Percentiles rank a stretch among this genome's conserved stretches.
phyloP scores from a whole-genome alignment of 2,888 invertebrate genomes.

The Chymomyza caudatula region DNA sequence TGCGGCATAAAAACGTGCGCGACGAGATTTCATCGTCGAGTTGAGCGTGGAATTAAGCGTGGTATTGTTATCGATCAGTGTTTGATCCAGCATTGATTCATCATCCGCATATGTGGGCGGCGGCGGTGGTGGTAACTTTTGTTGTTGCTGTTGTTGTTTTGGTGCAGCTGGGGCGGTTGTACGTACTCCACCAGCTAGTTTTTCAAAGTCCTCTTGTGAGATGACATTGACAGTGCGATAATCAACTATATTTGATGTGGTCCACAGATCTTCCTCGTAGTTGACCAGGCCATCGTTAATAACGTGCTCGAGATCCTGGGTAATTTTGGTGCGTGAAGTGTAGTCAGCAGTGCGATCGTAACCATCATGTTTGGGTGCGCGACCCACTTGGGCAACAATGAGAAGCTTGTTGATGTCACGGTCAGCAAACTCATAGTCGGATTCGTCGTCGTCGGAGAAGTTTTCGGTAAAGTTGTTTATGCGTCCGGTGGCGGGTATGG shows the following conservation, averaged over 20 bases:
- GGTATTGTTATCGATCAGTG: conserved; percentile 47
- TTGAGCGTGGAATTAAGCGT: conserved; percentile 69
- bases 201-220: conserved; percentile 92
- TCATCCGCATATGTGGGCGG: conserved; percentile 83
- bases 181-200: conserved; percentile 82
- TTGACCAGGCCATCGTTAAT: conserved; percentile 98
- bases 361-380: conserved; percentile 89
- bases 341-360: conserved; percentile 94
- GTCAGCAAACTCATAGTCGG: conserved; percentile 94
- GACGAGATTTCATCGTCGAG: conserved; percentile 78
- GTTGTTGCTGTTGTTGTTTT: too few relatives aligned
- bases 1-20: conserved; percentile 95
- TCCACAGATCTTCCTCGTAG: conserved; percentile 97
- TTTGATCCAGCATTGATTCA: conserved; percentile 38
- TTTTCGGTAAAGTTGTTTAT: conserved; percentile 87
- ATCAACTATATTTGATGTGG: conserved; percentile 80
- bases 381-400: conserved; percentile 91
- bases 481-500: conserved; percentile 84
- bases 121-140: conserved; percentile 89
- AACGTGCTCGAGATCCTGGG: conserved; percentile 94
- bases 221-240: conserved; percentile 94
- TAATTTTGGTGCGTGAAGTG: conserved; percentile 94
- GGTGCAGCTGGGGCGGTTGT: not conserved
- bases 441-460: conserved; percentile 89
- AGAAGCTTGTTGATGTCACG: conserved; percentile 94